These are phyloP conservation scores for Tokudaia muenninki DNA, from an alignment of 2,797 vertebrate genomes.

Conservation along the genomic window DNA sequence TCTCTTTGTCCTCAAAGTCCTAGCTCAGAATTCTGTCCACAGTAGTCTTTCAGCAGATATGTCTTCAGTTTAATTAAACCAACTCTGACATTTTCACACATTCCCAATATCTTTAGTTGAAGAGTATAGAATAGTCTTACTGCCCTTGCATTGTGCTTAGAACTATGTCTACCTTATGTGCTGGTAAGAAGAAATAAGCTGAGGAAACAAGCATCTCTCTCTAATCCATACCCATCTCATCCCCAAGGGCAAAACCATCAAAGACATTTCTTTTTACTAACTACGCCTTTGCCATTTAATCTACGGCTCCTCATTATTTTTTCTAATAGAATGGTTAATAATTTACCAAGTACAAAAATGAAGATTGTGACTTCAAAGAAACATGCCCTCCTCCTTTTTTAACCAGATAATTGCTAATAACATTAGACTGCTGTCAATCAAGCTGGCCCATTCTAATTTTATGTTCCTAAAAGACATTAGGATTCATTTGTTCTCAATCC, in stretches of 20 bases:
- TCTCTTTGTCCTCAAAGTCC: slow-evolving; percentile 36
- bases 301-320: slow-evolving; percentile 67
- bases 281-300: slow-evolving; percentile 61
- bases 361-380: slow-evolving; percentile 75
- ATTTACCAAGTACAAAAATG: slow-evolving; percentile 73
- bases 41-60: not conserved
- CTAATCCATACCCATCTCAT: slow-evolving; percentile 44
- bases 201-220: slow-evolving; percentile 40
- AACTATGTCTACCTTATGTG: not conserved
- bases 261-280: slow-evolving; percentile 67
- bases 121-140: slow-evolving; percentile 17
- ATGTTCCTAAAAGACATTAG: slow-evolving; percentile 61
- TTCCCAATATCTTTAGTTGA: slow-evolving; percentile 51
- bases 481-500: slow-evolving; percentile 70
- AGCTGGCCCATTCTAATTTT: slow-evolving; percentile 62
- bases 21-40: not conserved
- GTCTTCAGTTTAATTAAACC: slow-evolving; percentile 50
- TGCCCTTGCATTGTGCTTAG: not conserved
- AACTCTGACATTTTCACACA: slow-evolving; percentile 33
- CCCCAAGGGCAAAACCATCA: slow-evolving; percentile 45
- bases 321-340: slow-evolving; percentile 72
- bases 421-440: slow-evolving; percentile 74
- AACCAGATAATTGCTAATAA: slow-evolving; percentile 72
- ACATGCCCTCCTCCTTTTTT: slow-evolving; percentile 61
- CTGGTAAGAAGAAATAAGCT: slow-evolving; percentile 21